phyloP scores from a whole-genome alignment of 2,113 vertebrate genomes.

The Felis catus region DNA sequence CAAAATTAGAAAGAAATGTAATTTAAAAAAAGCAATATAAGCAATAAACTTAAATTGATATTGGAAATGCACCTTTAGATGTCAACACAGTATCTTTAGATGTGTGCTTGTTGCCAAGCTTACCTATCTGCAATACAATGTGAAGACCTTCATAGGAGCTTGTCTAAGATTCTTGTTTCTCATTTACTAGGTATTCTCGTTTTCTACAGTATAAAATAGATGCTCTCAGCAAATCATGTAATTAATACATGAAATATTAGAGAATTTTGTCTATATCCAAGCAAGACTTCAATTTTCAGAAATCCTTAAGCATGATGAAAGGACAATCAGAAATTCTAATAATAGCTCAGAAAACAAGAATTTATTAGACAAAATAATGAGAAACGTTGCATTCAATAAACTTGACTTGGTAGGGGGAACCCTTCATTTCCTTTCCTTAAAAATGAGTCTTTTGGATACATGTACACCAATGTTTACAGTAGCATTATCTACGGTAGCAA shows the following conservation, averaged over 20 bases:
- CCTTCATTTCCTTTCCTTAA: not conserved
- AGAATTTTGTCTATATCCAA: conserved; percentile 14
- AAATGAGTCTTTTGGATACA: not conserved
- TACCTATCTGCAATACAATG: not conserved
- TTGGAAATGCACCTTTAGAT: not conserved
- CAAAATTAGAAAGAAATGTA: conserved; percentile 23
- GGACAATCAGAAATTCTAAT: conserved; percentile 7
- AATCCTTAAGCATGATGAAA: conserved; percentile 17
- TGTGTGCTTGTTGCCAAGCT: not conserved
- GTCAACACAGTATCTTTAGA: not conserved
- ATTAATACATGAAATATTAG: not conserved
- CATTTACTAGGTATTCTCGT: not conserved
- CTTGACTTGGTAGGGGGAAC: not conserved
- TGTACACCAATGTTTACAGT: not conserved
- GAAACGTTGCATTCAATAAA: not conserved
- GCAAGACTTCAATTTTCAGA: conserved; percentile 23
- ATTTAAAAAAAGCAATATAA: not conserved
- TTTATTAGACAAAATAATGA: conserved; percentile 28
- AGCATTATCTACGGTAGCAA: not conserved
- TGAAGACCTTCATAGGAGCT: not conserved
- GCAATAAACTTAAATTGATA: conserved; percentile 28
- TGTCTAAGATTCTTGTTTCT: not conserved
- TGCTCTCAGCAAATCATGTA: not conserved
- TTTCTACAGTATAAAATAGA: not conserved
- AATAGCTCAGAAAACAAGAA: not conserved